Evolutionary conservation across 1,140 invertebrate species (phyloP), one percentile per base, ranked within the genome.

Genomic region (Galleria mellonella): DNA sequence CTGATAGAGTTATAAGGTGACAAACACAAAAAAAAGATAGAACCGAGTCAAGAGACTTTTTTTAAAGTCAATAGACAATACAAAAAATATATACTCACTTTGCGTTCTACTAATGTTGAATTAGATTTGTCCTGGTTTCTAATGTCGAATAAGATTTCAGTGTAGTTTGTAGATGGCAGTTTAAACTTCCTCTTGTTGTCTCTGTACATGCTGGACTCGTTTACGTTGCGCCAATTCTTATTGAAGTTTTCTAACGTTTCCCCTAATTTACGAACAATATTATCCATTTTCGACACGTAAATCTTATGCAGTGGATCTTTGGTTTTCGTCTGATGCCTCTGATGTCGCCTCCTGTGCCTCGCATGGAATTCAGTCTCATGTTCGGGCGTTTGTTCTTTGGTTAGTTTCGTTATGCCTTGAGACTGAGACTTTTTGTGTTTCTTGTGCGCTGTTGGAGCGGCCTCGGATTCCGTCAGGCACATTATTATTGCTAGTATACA

Each of bases 401-500:
- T 51, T 42, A 33, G 14, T 46, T 41, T 40, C 32, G 49, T 33
- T 36, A 50, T 43, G 11, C 41, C 36, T 1, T 55, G 43, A 32
- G 61, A 55, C 15, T 35, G 12, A n/a, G 14, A 35, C 32, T 43
- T 43, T 44, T 41, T 51, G 32, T 56, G 58, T 23, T 49, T 47
- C 41, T 50, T 64, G 32, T 63, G 58, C 9, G 55, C 52, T 12
- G 54, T 31, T 28, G 74, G 52, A 32, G 67, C 64, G 11, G 72
- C 64, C 39, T 83, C 77, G 17, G 51, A 53, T 30, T 73, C 63
- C 36, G 58, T 71, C 13, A 82, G 53, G 50, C 69, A 79, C 78
- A 83, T 83, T 55, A 84, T 61, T 40, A 83, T 65, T 50, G 76
- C 56, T 48, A 79, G 49, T 63, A 85, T 44, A 37, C 72, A 67